A percentile compares a stretch with the other conserved stretches of the same genome.
Evolutionary conservation across 2,797 vertebrate species (phyloP).

Genomic region (Salarias fasciatus): DNA sequence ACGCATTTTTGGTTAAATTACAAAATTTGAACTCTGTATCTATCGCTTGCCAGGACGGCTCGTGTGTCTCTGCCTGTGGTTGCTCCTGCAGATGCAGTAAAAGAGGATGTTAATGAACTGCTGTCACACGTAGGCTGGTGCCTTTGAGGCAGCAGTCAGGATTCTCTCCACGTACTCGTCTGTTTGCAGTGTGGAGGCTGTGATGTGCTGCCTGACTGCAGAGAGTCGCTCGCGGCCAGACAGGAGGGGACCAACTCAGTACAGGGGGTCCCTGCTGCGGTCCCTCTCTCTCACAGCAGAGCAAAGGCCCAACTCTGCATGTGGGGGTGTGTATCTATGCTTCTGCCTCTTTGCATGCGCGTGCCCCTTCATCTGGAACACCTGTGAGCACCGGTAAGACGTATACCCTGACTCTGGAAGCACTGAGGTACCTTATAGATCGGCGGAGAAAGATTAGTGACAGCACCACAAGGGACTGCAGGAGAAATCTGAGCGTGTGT

Average conservation of each 20-base stretch:
- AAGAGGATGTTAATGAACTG: constrained; percentile 77
- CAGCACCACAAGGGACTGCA: constrained; percentile 4
- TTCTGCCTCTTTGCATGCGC: constrained; percentile 16
- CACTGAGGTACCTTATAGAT: not conserved
- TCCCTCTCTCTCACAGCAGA: constrained; percentile 60
- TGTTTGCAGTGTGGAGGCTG: constrained; percentile 77
- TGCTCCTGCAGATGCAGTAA: constrained; percentile 55
- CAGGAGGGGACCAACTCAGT: constrained; percentile 71
- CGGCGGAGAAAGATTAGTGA: constrained; percentile 16
- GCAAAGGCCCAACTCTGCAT: constrained; percentile 41
- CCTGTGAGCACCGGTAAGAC: constrained; percentile 6
- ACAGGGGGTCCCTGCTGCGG: constrained; percentile 74
- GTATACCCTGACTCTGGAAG: not conserved
- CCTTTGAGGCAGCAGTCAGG: constrained; percentile 76
- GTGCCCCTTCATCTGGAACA: constrained; percentile 8
- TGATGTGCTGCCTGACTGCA: constrained; percentile 78
- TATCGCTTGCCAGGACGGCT: constrained; percentile 30
- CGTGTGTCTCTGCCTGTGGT: constrained; percentile 41
- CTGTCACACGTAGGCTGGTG: constrained; percentile 74
- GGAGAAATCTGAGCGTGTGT: not conserved
- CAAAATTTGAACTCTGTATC: constrained; percentile 49
- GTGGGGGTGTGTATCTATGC: constrained; percentile 2
- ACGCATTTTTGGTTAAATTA: constrained; percentile 51
- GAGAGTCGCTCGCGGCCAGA: constrained; percentile 73
- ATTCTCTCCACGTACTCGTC: constrained; percentile 77